Percentiles rank a stretch among this genome's conserved stretches.
Conservation (phyloP, 23 tunicate species). For the Oikopleura dioica region DNA sequence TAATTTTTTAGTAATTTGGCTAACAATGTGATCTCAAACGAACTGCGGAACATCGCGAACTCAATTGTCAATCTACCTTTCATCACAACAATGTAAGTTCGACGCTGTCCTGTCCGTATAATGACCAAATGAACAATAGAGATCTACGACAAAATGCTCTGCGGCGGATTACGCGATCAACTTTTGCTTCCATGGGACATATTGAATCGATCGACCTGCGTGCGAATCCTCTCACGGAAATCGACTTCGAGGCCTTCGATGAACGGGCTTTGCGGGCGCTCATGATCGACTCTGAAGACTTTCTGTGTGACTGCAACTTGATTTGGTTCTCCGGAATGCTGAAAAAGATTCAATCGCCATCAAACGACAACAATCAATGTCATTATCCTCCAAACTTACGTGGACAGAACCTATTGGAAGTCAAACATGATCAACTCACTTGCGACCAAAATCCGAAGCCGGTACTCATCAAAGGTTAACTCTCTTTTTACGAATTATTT, state of each 20-base stretch:
- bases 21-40: no score
- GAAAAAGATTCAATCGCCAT: background rate
- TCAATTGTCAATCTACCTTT: no score
- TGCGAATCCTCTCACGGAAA: background rate
- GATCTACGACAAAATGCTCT: background rate
- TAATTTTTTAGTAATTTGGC: no score
- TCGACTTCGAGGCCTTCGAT: background rate
- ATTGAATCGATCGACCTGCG: background rate
- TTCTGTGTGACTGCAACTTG: background rate
- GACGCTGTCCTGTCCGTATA: no score
- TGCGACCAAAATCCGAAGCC: conserved; percentile 5
- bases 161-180: background rate
- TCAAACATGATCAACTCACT: background rate
- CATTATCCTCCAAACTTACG: background rate
- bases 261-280: background rate
- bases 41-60: no score
- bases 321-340: background rate
- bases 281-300: background rate
- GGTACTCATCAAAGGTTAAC: background rate
- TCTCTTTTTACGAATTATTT: no score
- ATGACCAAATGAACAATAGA: no score
- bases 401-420: background rate
- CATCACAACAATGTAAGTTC: no score
- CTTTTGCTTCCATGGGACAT: background rate
- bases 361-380: no score